Evolutionary conservation across 2,797 vertebrate genomes (phyloP), one percentile per base, ranked within the genome.

Genomic region (Xenopus petersii): DNA sequence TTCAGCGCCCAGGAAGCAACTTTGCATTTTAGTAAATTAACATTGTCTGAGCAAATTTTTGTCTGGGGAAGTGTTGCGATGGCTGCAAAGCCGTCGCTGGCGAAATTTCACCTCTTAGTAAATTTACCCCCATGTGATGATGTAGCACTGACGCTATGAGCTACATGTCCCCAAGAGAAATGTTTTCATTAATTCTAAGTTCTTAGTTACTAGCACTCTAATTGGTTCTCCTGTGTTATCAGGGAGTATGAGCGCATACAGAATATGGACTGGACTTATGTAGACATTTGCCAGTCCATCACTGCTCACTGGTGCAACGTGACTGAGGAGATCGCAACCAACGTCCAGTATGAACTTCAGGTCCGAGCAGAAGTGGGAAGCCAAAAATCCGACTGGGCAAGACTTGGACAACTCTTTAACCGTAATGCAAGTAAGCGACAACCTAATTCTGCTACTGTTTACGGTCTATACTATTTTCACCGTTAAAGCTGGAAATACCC

Each of bases 231-330:
- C 24, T 30, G 11, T 64, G 13, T 73, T 64, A 0, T n/a, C 36
- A 93, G 92, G 55, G 90, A 92, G 48, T 93, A 86, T 0, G 91
- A 93, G 24, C 83, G 88, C 33, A 2, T 30, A 30, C 2, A 30
- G 74, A 83, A 0, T 84, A 89, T 0, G 26, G 70, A 79, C 72
- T 93, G 92, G 91, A 84, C 90, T 30, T 82, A 84, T 66, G 86
- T 78, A 81, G 82, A 76, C 1, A 83, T 85, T 10, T 91, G 91
- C 12, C 85, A 82, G 0, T 47, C 46, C 9, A 85, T 84, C 2
- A 42, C 79, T 3, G 47, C 13, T 21, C 84, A 83, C 0, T 4
- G 79, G 12, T 93, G 92, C 42, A 86, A 92, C 21, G 11, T 93
- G 75, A 91, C 90, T 0, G 85, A 86, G 8, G 91, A 93, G 51